phyloP scores from a whole-genome alignment of 2,888 invertebrate species.

The Quadroppia sp. region DNA sequence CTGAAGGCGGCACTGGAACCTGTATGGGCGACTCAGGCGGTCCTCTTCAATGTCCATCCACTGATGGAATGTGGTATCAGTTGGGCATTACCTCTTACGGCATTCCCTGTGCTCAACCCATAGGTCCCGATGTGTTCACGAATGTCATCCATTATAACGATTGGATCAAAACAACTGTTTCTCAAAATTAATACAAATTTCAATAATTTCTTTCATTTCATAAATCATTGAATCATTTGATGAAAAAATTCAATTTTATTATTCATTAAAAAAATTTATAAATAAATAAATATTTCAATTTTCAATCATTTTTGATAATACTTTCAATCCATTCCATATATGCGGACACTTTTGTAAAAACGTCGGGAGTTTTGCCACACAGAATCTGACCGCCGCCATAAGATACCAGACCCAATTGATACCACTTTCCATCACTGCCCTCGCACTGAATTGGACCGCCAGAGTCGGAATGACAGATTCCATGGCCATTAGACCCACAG shows the following conservation, averaged over 20 bases:
- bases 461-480: slow-evolving; percentile 46
- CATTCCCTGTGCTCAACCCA: slow-evolving; percentile 16
- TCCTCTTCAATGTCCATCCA: slow-evolving; percentile 10
- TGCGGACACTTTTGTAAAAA: not conserved
- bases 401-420: slow-evolving; percentile 23
- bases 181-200: not conserved
- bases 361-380: slow-evolving; percentile 26
- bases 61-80: slow-evolving; percentile 26
- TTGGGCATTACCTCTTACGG: slow-evolving; percentile 34
- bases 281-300: too few relatives aligned
- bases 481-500: slow-evolving; percentile 42
- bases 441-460: slow-evolving; percentile 42
- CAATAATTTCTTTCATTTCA: too few relatives aligned
- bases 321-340: slow-evolving; percentile 36
- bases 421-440: not conserved
- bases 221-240: too few relatives aligned
- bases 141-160: slow-evolving; percentile 3
- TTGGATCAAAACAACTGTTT: slow-evolving; percentile 34
- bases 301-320: too few relatives aligned
- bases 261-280: too few relatives aligned
- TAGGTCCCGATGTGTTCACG: slow-evolving; percentile 32
- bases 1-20: slow-evolving; percentile 47
- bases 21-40: slow-evolving; percentile 38
- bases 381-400: slow-evolving; percentile 13
- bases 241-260: too few relatives aligned